phyloP scores from a whole-genome alignment of 2,113 vertebrate species.

The Rostratula benghalensis region DNA sequence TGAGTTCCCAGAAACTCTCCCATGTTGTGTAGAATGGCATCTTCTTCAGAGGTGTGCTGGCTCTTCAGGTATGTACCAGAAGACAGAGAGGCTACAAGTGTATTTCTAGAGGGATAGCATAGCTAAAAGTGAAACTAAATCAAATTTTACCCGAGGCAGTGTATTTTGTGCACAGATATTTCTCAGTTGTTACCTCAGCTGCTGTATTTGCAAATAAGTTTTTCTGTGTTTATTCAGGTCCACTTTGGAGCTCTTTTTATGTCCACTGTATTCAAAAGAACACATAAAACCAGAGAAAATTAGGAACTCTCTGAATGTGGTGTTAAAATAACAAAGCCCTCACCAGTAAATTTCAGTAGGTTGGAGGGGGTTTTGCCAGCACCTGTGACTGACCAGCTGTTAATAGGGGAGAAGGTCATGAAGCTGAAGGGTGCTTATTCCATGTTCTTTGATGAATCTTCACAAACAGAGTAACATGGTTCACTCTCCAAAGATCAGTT shows the following conservation, averaged over 20 bases:
- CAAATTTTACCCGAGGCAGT: not conserved
- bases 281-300: constrained; percentile 66
- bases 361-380: constrained; percentile 19
- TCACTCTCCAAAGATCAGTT: not conserved
- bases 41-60: not conserved
- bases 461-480: not conserved
- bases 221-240: constrained; percentile 11
- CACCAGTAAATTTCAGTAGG: not conserved
- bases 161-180: not conserved
- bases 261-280: constrained; percentile 46
- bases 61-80: accelerated
- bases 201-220: constrained; percentile 50
- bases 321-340: constrained; percentile 67
- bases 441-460: not conserved
- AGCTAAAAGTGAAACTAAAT: not conserved
- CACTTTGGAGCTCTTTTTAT: constrained; percentile 27
- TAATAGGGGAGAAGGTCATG: not conserved
- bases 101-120: not conserved
- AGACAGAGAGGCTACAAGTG: not conserved
- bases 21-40: not conserved
- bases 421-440: constrained; percentile 21
- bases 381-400: constrained; percentile 69
- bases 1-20: not conserved
- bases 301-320: constrained; percentile 47
- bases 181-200: not conserved